Percentiles rank a stretch among this genome's conserved stretches.
These are phyloP conservation scores for Brienomyrus longianalis DNA, from an alignment of 2,113 vertebrate genomes.

Conservation along the genomic window DNA sequence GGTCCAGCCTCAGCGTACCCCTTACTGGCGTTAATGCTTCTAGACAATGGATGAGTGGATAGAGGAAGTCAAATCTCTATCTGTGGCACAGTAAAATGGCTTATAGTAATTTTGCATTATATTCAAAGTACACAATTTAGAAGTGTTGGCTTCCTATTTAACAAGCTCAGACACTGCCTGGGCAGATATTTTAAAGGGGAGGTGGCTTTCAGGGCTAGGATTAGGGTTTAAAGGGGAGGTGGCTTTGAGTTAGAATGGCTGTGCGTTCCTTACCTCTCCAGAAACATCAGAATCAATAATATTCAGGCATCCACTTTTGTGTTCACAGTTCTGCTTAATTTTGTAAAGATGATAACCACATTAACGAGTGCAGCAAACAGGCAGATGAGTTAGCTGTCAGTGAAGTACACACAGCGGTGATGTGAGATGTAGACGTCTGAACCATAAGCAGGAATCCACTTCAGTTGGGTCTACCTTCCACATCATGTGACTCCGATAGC, in stretches of 20 bases:
- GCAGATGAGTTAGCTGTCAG: neutral
- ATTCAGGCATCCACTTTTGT: neutral
- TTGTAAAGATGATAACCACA: neutral
- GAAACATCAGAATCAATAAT: neutral
- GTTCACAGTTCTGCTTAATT: neutral
- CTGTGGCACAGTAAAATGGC: neutral
- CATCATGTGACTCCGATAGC: neutral
- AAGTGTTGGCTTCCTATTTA: neutral
- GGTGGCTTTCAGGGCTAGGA: neutral
- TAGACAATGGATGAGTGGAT: neutral
- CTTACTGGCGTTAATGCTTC: neutral
- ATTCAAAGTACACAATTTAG: neutral
- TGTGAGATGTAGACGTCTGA: neutral
- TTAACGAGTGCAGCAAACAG: neutral
- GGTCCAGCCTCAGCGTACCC: neutral
- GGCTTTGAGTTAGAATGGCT: neutral
- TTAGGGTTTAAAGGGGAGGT: neutral
- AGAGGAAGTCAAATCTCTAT: neutral
- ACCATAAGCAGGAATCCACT: neutral
- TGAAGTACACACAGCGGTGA: neutral
- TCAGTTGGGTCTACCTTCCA: neutral
- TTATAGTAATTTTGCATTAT: neutral
- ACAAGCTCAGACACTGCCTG: neutral
- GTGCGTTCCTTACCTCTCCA: neutral
- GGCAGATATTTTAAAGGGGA: neutral